These are phyloP conservation scores for Drosophila jambulina DNA, from an alignment of 1,140 invertebrate species.

Conservation along the genomic window DNA sequence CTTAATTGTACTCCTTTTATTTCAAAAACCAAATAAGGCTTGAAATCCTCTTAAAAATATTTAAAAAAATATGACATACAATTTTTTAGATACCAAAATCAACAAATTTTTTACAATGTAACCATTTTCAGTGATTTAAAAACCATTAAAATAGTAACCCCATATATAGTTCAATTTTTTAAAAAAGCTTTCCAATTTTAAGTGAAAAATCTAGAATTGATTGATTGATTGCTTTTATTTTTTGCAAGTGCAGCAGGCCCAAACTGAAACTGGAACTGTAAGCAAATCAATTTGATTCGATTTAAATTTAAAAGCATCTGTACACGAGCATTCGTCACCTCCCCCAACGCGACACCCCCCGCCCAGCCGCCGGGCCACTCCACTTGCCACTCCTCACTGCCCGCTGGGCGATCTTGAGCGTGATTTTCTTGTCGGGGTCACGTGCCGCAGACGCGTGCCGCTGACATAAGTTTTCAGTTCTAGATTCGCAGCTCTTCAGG, in stretches of 20 bases:
- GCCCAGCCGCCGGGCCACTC: not conserved
- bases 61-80: not conserved
- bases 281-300: slow-evolving; percentile 83
- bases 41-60: too few relatives aligned
- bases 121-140: not conserved
- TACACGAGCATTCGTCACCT: slow-evolving; percentile 30
- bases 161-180: not conserved
- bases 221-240: not conserved
- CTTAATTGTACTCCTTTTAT: too few relatives aligned
- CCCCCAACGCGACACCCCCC: not conserved
- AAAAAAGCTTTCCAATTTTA: not conserved
- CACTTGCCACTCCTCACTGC: slow-evolving; percentile 12
- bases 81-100: not conserved
- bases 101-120: not conserved
- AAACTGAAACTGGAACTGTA: slow-evolving; percentile 46
- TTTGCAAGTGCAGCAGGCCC: slow-evolving; percentile 1
- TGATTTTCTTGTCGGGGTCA: slow-evolving; percentile 81
- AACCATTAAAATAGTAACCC: not conserved
- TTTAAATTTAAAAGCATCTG: slow-evolving; percentile 84
- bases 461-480: slow-evolving; percentile 79
- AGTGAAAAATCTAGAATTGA: not conserved
- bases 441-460: slow-evolving; percentile 74
- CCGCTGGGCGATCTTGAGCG: slow-evolving; percentile 66
- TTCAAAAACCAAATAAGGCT: too few relatives aligned
- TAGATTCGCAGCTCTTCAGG: slow-evolving; percentile 36